phyloP scores from a whole-genome alignment of 2,797 vertebrate species.

The Xerus rutilus region DNA sequence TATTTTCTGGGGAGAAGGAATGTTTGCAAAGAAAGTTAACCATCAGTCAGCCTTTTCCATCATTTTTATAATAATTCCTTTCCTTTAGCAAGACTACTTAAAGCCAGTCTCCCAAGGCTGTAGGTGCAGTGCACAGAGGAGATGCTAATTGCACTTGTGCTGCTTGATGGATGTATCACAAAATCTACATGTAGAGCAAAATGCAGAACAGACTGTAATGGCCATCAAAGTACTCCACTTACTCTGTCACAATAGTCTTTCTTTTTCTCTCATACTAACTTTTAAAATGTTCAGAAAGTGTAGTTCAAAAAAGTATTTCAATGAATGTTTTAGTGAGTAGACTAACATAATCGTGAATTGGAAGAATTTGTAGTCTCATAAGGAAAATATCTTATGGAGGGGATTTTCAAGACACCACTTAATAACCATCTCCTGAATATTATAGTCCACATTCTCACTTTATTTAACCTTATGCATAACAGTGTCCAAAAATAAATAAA shows the following conservation, averaged over 20 bases:
- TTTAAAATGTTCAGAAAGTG: slow-evolving; percentile 16
- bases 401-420: slow-evolving; percentile 20
- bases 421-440: background rate
- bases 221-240: background rate
- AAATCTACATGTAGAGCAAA: background rate
- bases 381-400: slow-evolving; percentile 21
- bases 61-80: background rate
- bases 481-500: background rate
- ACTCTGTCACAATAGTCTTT: background rate
- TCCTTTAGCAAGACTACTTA: background rate
- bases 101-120: background rate
- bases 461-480: background rate
- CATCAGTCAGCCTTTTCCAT: background rate
- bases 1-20: background rate
- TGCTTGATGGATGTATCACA: background rate
- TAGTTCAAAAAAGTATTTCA: slow-evolving; percentile 20
- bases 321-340: slow-evolving; percentile 29
- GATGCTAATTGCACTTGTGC: background rate
- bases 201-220: background rate
- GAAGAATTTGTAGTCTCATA: background rate
- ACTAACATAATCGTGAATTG: background rate
- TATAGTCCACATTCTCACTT: slow-evolving; percentile 1
- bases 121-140: background rate
- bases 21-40: background rate
- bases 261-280: background rate